Percentiles rank a stretch among this genome's conserved stretches.
Conservation (phyloP, 2,888 invertebrate species). For the Dyspetes luteomarginatus region DNA sequence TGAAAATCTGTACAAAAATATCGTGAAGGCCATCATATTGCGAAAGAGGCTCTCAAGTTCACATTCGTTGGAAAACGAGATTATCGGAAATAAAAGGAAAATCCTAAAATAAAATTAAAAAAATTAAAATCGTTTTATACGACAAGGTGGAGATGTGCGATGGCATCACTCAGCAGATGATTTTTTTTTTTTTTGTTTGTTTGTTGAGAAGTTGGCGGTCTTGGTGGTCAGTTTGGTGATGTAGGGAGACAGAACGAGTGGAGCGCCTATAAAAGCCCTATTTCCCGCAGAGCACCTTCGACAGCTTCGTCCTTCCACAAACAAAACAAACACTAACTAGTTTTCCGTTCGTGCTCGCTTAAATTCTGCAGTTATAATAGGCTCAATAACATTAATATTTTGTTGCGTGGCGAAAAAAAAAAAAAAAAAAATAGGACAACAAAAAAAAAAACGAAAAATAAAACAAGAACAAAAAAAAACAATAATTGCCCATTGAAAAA, state of each 20-base stretch:
- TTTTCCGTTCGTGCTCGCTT: constrained; percentile 72
- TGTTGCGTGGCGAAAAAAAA: neutral
- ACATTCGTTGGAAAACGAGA: constrained; percentile 15
- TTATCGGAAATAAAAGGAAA: constrained; percentile 1
- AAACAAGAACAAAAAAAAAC: neutral
- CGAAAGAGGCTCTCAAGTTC: constrained; percentile 33
- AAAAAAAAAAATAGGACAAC: neutral
- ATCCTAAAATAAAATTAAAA: constrained; percentile 47
- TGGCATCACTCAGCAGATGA: constrained; percentile 76
- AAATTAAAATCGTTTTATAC: constrained; percentile 52
- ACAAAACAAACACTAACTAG: constrained; percentile 81
- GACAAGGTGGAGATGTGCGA: constrained; percentile 71
- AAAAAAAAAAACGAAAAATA: constrained; percentile 9
- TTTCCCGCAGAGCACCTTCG: constrained; percentile 96
- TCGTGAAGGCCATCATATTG: constrained; percentile 58
- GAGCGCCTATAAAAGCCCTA: constrained; percentile 92
- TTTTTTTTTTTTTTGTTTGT: too few relatives aligned
- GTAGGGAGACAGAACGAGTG: constrained; percentile 73
- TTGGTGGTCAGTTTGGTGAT: constrained; percentile 73
- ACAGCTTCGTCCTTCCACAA: constrained; percentile 94
- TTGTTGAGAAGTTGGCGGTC: constrained; percentile 74
- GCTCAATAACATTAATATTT: constrained; percentile 28
- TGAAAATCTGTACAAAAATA: constrained; percentile 71
- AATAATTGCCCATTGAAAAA: constrained; percentile 9
- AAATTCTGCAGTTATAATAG: constrained; percentile 29